phyloP scores from a whole-genome alignment of 2,113 vertebrate species.

The Nanorana parkeri region DNA sequence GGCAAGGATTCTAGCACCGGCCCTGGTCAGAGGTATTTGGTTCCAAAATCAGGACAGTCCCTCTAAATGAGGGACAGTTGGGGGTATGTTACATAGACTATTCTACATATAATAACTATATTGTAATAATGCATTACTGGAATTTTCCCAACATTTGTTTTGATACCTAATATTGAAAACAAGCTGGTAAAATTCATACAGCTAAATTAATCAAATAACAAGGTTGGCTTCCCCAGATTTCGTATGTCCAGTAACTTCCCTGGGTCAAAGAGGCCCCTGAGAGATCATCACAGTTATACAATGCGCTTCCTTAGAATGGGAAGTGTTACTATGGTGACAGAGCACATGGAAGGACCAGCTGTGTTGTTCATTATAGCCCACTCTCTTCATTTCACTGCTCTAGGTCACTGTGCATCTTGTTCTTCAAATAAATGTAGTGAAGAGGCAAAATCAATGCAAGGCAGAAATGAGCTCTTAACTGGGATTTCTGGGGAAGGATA shows the following conservation, averaged over 20 bases:
- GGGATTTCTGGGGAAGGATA: too few species aligned
- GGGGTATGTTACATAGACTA: too few species aligned
- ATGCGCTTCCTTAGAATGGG: constrained; percentile 70
- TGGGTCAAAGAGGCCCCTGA: constrained; percentile 30
- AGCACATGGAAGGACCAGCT: constrained; percentile 66
- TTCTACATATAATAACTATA: too few species aligned
- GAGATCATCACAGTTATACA: constrained; percentile 70
- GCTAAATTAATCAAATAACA: background rate
- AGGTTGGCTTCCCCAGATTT: background rate
- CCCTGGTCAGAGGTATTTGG: too few species aligned
- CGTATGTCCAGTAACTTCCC: background rate
- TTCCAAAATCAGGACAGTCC: too few species aligned
- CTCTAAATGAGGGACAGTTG: too few species aligned
- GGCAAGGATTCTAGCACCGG: too few species aligned
- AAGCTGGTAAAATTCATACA: background rate
- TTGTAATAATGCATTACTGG: too few species aligned
- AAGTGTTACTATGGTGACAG: constrained; percentile 74
- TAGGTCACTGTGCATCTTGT: constrained; percentile 63
- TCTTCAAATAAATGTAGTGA: constrained; percentile 63
- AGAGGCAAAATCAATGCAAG: background rate
- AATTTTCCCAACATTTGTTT: too few species aligned
- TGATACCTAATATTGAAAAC: background rate
- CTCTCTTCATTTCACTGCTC: constrained; percentile 60
- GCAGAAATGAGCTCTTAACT: background rate
- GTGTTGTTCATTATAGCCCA: constrained; percentile 69